Evolutionary conservation across 2,113 vertebrate species (phyloP).

Genomic region (Lontra canadensis): DNA sequence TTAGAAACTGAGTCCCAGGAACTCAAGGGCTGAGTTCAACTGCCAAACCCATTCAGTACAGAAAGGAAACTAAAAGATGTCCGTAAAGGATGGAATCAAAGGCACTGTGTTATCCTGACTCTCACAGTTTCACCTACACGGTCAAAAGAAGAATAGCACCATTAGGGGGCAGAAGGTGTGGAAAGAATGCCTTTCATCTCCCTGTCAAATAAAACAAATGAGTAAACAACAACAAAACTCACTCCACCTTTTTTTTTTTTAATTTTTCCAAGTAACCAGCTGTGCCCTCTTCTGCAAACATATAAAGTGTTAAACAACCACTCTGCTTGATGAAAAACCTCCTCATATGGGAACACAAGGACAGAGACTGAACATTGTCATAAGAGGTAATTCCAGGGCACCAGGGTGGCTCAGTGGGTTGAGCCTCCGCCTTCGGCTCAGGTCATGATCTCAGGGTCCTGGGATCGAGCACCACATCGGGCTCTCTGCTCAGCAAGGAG

Average conservation of each 20-base stretch:
- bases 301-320: background rate
- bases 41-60: background rate
- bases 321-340: background rate
- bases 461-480: too few species aligned
- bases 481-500: too few species aligned
- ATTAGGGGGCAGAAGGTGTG: background rate
- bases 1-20: background rate
- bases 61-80: background rate
- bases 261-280: background rate
- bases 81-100: background rate
- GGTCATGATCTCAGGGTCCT: too few species aligned
- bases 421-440: too few species aligned
- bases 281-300: background rate
- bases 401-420: too few species aligned
- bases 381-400: background rate
- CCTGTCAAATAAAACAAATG: background rate
- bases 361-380: background rate
- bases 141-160: background rate
- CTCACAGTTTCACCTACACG: rapidly evolving
- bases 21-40: background rate
- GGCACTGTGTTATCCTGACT: background rate
- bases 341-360: background rate
- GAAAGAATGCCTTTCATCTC: background rate
- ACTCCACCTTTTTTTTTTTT: background rate
- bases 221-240: background rate